Evolutionary conservation across 2,113 vertebrate genomes (phyloP).

Genomic region (Cyanoderma ruficeps): DNA sequence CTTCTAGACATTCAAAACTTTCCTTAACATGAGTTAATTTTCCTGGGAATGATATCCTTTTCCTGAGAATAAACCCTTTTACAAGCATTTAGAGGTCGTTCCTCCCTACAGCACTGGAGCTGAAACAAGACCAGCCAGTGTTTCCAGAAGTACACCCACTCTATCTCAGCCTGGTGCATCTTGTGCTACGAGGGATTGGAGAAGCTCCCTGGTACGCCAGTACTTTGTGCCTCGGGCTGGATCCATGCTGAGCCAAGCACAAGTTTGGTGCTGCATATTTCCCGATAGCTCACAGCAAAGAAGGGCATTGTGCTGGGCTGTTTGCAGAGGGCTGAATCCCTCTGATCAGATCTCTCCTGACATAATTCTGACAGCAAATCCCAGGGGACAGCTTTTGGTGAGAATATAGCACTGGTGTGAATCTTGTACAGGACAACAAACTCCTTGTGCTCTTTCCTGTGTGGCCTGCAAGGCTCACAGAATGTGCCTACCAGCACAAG

Average conservation of each 20-base stretch:
- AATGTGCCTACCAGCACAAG: not conserved
- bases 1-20: not conserved
- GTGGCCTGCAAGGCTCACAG: rapidly evolving
- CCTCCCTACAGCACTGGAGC: not conserved
- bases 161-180: not conserved
- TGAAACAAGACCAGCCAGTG: slow-evolving; percentile 28
- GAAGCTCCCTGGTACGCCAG: rapidly evolving
- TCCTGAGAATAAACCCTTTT: slow-evolving; percentile 13
- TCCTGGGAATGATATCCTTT: not conserved
- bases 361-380: not conserved
- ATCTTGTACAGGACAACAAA: not conserved
- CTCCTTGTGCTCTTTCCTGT: not conserved
- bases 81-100: not conserved
- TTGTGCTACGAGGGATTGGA: not conserved
- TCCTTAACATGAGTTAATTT: slow-evolving; percentile 6
- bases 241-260: not conserved
- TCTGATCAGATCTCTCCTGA: not conserved
- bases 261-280: not conserved
- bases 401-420: not conserved
- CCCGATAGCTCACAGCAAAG: not conserved
- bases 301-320: not conserved
- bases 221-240: not conserved
- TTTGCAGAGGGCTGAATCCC: not conserved
- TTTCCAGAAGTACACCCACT: not conserved
- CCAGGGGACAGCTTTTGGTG: not conserved